These are phyloP conservation scores for Galagoides demidoff DNA, from an alignment of 2,797 vertebrate genomes.

Conservation along the genomic window DNA sequence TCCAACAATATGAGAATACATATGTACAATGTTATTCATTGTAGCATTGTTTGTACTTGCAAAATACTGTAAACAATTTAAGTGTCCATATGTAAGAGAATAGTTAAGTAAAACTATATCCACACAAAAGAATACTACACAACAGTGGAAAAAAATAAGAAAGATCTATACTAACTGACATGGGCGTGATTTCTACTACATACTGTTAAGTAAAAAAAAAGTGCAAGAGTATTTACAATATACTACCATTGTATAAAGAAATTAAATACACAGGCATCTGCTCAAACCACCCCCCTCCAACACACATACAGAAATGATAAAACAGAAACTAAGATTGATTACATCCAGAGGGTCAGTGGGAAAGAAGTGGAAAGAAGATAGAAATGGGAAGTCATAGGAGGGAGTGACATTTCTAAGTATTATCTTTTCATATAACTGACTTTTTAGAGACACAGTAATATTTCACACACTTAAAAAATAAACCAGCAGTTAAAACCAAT, in stretches of 20 bases:
- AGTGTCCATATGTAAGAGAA: background rate
- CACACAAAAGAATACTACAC: background rate
- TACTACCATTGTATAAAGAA: background rate
- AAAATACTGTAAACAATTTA: constrained; percentile 27
- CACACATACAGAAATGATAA: background rate
- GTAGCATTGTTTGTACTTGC: background rate
- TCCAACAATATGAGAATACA: constrained; percentile 1
- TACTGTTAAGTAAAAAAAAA: background rate
- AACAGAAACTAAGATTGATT: background rate
- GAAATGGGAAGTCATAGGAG: background rate
- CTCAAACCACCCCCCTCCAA: background rate
- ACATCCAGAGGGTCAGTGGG: background rate
- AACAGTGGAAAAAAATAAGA: background rate
- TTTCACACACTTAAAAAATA: constrained; percentile 35
- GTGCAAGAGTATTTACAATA: background rate
- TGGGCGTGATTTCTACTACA: background rate
- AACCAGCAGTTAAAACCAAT: background rate
- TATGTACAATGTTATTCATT: background rate
- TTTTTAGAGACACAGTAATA: background rate
- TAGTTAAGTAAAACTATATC: background rate
- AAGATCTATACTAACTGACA: background rate
- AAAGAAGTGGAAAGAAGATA: background rate
- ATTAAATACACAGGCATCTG: background rate
- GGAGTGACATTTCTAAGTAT: background rate
- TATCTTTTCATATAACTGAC: background rate